Evolutionary conservation across 2,113 vertebrate species (phyloP), one percentile per base, ranked within the genome.

Genomic region (Pterophyllum scalare): DNA sequence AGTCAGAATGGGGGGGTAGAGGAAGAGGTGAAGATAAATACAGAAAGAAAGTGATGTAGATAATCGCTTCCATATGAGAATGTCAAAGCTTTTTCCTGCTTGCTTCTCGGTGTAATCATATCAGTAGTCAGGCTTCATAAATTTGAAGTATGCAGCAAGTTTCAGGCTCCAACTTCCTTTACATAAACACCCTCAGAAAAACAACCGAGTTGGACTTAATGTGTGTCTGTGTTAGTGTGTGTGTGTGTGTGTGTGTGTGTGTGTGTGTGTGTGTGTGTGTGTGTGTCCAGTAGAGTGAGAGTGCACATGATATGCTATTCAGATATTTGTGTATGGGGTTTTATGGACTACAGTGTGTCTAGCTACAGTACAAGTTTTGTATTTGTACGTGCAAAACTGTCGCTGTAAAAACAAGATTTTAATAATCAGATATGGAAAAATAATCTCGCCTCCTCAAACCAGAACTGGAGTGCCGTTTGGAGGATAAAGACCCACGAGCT

Each of bases 151-250:
- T 94, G 92, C 91, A 90, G 87, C 5, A 13, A 88, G 83, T 87
- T 87, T 86, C 70, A 82, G 80, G 85, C 85, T 93, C 89, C 92
- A 93, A 91, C 92, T 91, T 94, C 90, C 89, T 93, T 88, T 85
- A 90, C 91, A 93, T 92, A 94, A 94, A 94, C 94, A 94, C 88
- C 61, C 88, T 91, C 90, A 90, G 86, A 92, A 93, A 94, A 94
- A 94, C 90, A 93, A 62, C 77, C 77, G 74, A 78, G 77, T 75
- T 84, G 87, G 87, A 91, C 33, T 59, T 85, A 83, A 84, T 80
- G 58, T 83, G 77, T 59, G 84, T 33, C 78, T 33, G 77, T 33
- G 33, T 33, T n/a, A n/a, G 31, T 62, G 60, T 77, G 80, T 79
- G 75, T 40, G 57, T 74, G 67, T 83, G 33, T 33, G 31, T 62